Evolutionary conservation across 2,888 invertebrate genomes (phyloP), one percentile per base, ranked within the genome.

Genomic region (Nemoura dubitans): DNA sequence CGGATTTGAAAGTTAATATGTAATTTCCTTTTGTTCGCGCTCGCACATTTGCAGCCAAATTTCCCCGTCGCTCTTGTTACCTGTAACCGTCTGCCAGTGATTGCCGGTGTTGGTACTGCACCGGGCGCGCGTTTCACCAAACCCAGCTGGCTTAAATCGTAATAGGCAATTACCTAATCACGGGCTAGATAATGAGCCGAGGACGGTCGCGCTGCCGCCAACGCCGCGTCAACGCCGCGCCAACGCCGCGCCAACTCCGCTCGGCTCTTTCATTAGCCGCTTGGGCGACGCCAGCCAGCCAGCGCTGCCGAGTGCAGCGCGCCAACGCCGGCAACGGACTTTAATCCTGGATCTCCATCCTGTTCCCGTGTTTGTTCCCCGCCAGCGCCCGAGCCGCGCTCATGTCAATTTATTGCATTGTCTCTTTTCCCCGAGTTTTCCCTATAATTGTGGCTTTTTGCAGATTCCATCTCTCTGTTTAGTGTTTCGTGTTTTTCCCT

Each of bases 151-250:
- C 59, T 59, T 59, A 59, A 59, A 59, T 59, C 59, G 3, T 59
- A 59, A 59, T 59, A 59, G 59, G 59, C 59, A 59, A 59, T 59
- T 59, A 59, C 59, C 59, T 59, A 59, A 59, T 59, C 59, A 59
- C 59, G 59, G 59, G 59, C 59, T 59, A 21, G 59, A 59, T 59
- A 59, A 59, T 59, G 59, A 59, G 59, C 59, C 59, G 59, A 59
- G 59, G 59, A 59, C 14, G 59, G 36, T 3, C 59, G 59, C 36
- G 59, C 59, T 21, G 59, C 59, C 59, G 59, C 59, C 59, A 59
- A 10, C 59, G 16, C 59, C 36, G 36, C 10, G 36, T 10, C 36
- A 36, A 36, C 36, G 36, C 59, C 59, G 59, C 59, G 16, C 59
- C 59, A 10, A 21, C 59, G 16, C 59, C 59, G 59, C 59, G 16